Evolutionary conservation across 2,888 invertebrate genomes (phyloP).

Genomic region (Cecidostiba fungosa): DNA sequence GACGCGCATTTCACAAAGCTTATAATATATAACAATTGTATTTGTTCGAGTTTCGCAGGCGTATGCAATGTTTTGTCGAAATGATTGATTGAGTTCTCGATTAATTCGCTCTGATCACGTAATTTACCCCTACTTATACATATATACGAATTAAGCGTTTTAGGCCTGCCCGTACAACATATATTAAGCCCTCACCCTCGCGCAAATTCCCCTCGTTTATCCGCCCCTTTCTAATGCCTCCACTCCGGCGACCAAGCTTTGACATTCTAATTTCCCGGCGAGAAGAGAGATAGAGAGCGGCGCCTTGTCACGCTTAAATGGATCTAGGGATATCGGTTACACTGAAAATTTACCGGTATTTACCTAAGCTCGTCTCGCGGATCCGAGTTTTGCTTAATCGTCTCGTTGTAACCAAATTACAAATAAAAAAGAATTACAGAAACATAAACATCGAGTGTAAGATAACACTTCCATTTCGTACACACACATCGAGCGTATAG

Average conservation of each 20-base stretch:
- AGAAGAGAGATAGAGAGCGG: background rate
- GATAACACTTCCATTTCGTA: too few relatives aligned
- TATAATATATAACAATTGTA: background rate
- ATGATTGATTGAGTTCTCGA: background rate
- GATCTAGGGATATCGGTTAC: background rate
- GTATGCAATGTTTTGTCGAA: background rate
- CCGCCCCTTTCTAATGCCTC: slow-evolving; percentile 16
- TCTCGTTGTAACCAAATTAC: too few relatives aligned
- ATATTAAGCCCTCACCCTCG: background rate
- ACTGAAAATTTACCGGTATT: background rate
- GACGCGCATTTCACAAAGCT: background rate
- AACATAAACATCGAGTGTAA: too few relatives aligned
- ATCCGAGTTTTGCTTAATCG: too few relatives aligned
- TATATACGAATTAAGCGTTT: background rate
- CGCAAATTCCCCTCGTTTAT: slow-evolving; percentile 13
- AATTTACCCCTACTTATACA: background rate
- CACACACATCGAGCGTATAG: too few relatives aligned
- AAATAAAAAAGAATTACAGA: too few relatives aligned
- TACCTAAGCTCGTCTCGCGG: background rate
- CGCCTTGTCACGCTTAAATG: slow-evolving; percentile 2
- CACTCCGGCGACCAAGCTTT: slow-evolving; percentile 26
- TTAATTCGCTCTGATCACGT: background rate
- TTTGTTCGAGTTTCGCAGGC: background rate
- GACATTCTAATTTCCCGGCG: slow-evolving; percentile 43
- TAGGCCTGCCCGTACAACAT: background rate